phyloP scores from a whole-genome alignment of 2,113 vertebrate genomes.

The Speoplatyrhinus poulsoni region DNA sequence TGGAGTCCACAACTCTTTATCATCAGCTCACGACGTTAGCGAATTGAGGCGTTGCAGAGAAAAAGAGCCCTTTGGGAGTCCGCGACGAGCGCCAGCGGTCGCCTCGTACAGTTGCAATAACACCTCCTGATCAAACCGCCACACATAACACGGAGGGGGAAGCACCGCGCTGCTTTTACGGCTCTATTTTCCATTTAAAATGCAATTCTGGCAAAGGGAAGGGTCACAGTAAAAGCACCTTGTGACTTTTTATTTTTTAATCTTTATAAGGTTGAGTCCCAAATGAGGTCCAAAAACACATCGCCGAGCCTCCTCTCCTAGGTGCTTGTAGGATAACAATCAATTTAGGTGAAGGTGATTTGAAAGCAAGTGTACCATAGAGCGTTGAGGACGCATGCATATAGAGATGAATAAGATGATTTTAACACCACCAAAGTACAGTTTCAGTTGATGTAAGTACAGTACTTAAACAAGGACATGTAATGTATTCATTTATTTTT shows the following conservation, averaged over 20 bases:
- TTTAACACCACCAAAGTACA: conserved; percentile 11
- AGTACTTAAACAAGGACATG: too few relatives aligned
- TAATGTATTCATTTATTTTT: too few relatives aligned
- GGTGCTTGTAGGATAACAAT: conserved; percentile 65
- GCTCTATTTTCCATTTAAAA: conserved; percentile 53
- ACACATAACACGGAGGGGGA: conserved; percentile 49
- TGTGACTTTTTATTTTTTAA: conserved; percentile 56
- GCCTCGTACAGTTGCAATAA: conserved; percentile 36
- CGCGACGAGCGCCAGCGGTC: conserved; percentile 16
- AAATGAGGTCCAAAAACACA: conserved; percentile 68
- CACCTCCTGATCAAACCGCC: conserved; percentile 59
- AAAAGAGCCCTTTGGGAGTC: conserved; percentile 49
- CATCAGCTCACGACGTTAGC: conserved; percentile 49
- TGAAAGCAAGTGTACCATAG: conserved; percentile 62
- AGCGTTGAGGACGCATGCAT: conserved; percentile 50
- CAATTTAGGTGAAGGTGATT: conserved; percentile 73
- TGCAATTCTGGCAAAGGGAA: conserved; percentile 46
- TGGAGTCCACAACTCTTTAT: conserved; percentile 69
- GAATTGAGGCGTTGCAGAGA: conserved; percentile 39
- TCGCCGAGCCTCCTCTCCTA: conserved; percentile 64
- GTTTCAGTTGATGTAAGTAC: background rate
- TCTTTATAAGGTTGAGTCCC: conserved; percentile 51
- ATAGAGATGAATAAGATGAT: conserved; percentile 59
- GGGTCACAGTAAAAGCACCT: conserved; percentile 70
- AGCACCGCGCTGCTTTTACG: conserved; percentile 65